Evolutionary conservation across 2,113 vertebrate genomes (phyloP).

Genomic region (Hystrix brachyura): DNA sequence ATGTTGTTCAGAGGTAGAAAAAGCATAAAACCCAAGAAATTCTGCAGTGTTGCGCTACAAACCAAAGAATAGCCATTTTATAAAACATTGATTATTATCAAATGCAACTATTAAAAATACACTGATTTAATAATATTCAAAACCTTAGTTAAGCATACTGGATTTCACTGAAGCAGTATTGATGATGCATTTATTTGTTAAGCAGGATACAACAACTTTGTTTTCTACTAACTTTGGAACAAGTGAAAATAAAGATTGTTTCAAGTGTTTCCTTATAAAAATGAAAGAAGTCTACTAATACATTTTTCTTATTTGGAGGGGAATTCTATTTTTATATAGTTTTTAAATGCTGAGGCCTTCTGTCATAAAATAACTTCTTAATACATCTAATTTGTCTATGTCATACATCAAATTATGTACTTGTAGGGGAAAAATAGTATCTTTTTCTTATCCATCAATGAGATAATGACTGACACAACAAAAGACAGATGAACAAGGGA

Average conservation of each 20-base stretch:
- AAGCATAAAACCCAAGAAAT: neutral
- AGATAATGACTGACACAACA: neutral
- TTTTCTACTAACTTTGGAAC: neutral
- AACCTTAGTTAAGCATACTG: neutral
- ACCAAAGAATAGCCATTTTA: neutral
- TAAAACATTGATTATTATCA: constrained; percentile 39
- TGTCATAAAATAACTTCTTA: neutral
- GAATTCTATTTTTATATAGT: neutral
- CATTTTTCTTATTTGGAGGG: constrained; percentile 4
- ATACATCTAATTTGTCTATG: constrained; percentile 15
- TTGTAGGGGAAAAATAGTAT: neutral
- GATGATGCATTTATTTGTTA: neutral
- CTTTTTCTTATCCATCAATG: neutral
- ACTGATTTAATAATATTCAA: neutral
- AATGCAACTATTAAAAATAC: constrained; percentile 11
- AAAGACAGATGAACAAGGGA: neutral
- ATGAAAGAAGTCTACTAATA: neutral
- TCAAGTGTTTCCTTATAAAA: neutral
- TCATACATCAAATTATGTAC: neutral
- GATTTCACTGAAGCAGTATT: neutral
- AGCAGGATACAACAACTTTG: neutral
- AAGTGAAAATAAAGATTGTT: constrained; percentile 41
- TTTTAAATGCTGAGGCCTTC: neutral
- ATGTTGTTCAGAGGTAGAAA: too few relatives aligned
- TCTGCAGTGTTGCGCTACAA: constrained; percentile 10